Percentiles rank a stretch among this genome's conserved stretches.
Evolutionary conservation across 2,797 vertebrate species (phyloP).

Genomic region (Tympanoctomys barrerae): DNA sequence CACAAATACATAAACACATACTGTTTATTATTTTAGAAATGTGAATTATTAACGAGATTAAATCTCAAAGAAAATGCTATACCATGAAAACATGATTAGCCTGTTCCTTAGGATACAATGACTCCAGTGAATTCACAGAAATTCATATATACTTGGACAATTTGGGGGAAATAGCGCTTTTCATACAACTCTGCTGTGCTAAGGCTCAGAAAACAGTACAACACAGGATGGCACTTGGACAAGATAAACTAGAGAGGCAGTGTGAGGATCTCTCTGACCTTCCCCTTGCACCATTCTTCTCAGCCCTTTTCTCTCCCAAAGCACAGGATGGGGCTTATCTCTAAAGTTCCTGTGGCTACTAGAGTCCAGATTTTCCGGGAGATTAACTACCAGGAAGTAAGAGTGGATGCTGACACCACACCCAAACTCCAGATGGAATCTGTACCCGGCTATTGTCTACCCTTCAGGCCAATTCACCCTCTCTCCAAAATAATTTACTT

Average conservation of each 20-base stretch:
- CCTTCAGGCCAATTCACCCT: background rate
- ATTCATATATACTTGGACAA: constrained; percentile 30
- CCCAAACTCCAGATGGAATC: background rate
- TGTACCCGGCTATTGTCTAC: background rate
- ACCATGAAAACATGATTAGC: background rate
- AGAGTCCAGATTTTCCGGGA: background rate
- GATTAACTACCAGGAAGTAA: background rate
- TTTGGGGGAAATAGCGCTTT: constrained; percentile 31
- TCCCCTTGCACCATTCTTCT: background rate
- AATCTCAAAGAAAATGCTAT: constrained; percentile 35
- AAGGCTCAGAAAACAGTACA: background rate
- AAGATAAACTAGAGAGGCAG: background rate
- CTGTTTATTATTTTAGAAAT: constrained; percentile 10
- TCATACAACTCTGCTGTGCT: constrained; percentile 10
- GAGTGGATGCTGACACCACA: background rate
- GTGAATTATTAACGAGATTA: constrained; percentile 52
- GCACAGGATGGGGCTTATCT: background rate
- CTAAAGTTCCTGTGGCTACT: background rate
- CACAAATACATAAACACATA: background rate
- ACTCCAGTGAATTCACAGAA: constrained; percentile 41
- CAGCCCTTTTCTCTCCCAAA: background rate
- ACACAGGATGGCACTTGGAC: background rate
- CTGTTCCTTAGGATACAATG: constrained; percentile 22
- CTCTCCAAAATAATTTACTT: background rate
- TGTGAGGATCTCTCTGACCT: background rate